Evolutionary conservation across 1,140 invertebrate species (phyloP).

Genomic region (Holotrichia oblita): DNA sequence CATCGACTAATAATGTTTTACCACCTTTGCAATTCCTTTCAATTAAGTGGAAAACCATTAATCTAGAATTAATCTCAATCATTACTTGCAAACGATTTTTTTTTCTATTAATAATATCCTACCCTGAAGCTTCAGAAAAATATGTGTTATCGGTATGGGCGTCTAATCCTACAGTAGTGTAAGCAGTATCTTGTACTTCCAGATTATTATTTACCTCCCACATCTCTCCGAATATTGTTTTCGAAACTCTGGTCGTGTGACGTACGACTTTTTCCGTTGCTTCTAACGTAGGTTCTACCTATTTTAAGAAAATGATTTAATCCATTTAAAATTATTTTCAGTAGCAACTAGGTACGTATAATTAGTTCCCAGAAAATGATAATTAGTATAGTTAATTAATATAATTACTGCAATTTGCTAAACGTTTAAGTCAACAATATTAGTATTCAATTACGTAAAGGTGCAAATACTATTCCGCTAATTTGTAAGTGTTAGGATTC

Average conservation of each 20-base stretch:
- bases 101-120: no score
- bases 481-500: slow-evolving; percentile 43
- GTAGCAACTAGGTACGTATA: no score
- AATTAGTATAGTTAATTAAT: no score
- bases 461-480: no score
- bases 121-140: slow-evolving; percentile 76
- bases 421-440: no score
- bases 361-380: no score
- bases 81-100: no score
- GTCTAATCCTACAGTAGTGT: slow-evolving; percentile 66
- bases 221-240: slow-evolving; percentile 73
- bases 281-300: slow-evolving; percentile 64
- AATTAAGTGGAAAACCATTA: slow-evolving; percentile 77
- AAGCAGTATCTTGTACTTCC: slow-evolving; percentile 73
- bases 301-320: not conserved
- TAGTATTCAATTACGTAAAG: no score
- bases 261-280: slow-evolving; percentile 65
- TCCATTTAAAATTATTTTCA: no score
- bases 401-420: no score
- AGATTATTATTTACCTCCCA: slow-evolving; percentile 71
- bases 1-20: slow-evolving; percentile 75
- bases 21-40: slow-evolving; percentile 71
- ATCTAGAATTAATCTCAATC: slow-evolving; percentile 52
- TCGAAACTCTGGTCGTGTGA: slow-evolving; percentile 66
- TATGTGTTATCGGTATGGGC: slow-evolving; percentile 77